phyloP scores from a whole-genome alignment of 2,888 invertebrate genomes.

The Andrena bicolor region DNA sequence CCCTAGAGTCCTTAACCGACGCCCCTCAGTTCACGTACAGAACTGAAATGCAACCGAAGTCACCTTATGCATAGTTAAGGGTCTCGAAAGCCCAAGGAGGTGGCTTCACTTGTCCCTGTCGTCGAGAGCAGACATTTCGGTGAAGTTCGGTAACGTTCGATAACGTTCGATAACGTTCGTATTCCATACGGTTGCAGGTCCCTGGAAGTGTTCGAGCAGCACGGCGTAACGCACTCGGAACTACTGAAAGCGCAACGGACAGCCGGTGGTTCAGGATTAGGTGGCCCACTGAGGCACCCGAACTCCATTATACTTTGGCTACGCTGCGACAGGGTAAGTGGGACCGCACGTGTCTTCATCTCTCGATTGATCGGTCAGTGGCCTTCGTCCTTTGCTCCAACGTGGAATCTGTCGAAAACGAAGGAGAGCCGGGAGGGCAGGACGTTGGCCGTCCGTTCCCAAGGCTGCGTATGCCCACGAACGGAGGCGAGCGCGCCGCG shows the following conservation, averaged over 20 bases:
- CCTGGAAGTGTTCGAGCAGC: constrained; percentile 90
- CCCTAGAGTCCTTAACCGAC: no score
- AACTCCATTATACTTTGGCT: constrained; percentile 94
- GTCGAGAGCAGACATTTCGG: neutral
- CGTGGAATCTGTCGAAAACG: neutral
- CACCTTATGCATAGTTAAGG: no score
- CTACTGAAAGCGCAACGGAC: constrained; percentile 89
- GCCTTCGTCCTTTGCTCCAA: neutral
- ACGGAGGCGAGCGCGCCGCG: constrained; percentile 19
- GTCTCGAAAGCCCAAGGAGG: no score
- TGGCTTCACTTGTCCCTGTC: neutral
- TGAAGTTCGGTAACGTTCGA: neutral
- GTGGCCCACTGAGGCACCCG: constrained; percentile 91
- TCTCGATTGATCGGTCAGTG: neutral
- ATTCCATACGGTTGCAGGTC: constrained; percentile 86
- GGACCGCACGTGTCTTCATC: neutral
- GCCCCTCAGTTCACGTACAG: no score
- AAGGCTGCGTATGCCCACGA: constrained; percentile 27
- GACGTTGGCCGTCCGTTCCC: constrained; percentile 35
- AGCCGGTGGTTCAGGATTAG: constrained; percentile 88
- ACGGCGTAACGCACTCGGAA: constrained; percentile 90
- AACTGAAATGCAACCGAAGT: no score
- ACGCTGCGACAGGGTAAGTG: constrained; percentile 91
- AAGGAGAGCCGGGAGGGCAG: neutral
- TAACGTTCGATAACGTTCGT: constrained; percentile 13